Base-by-base conservation (phyloP, 2,888 invertebrate species). In the Amblyjoppa proteus region DNA sequence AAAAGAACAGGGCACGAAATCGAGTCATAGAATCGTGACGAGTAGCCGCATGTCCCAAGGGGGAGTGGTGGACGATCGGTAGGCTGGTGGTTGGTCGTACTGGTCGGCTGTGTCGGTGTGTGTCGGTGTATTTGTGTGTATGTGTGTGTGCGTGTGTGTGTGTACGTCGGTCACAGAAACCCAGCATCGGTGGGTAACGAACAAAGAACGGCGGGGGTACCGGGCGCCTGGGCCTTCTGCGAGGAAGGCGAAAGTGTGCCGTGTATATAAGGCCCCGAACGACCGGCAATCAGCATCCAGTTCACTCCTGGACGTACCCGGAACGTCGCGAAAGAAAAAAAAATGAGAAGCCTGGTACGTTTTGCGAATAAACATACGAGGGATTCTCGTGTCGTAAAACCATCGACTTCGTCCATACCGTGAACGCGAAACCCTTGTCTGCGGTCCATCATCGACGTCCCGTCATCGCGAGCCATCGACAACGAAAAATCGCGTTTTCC, bases 241-340 rank as follows among this genome's bases (percentile, higher is more conserved):
- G 90, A 93, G 93, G 92, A 94, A 94, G 94, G 95, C 95, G 95
- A 95, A 95, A 95, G 95, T 95, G 93, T 94, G 93, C 93, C 94
- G 93, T 94, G 95, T 95, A 95, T 95, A 95, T 95, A 95, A 95
- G 95, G 94, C 94, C 94, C 94, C 92, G 94, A 93, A 94, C 90
- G 93, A 92, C 92, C 91, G 93, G 93, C 94, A 94, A 94, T 94
- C 94, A 94, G 94, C 94, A 95, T 95, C 95, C 95, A 95, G 95
- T 95, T 95, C 95, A 95, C 93, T 94, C 93, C 95, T 95, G 95
- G 95, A 95, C 95, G 94, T 93, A 94, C 93, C 93, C 91, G 93
- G 94, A 92, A 94, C 93, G 90, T 94, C 94, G 92, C 90, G 91
- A 91, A 89, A 90, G 89, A 88, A 90, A 94, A 90, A 90, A 94